Conservation (phyloP, 2,888 invertebrate genomes). For the Alloscopus bannaensis region DNA sequence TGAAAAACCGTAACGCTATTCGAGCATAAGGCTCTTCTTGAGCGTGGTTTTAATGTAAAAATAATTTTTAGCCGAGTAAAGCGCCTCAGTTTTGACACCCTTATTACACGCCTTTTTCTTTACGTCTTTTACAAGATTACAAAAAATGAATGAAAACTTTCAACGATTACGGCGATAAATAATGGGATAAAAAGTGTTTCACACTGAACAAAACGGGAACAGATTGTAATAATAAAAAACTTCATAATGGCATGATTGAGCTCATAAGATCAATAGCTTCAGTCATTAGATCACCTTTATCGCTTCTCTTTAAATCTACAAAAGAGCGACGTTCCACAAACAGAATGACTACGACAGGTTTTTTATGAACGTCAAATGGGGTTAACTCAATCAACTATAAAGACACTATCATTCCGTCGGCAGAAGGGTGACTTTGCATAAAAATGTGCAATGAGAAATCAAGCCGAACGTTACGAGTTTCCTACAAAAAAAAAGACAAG, state of each 20-base stretch:
- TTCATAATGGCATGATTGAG: not conserved
- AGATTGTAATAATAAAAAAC: not conserved
- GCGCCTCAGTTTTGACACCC: no score
- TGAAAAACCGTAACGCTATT: no score
- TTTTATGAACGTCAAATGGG: conserved; percentile 22
- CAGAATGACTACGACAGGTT: not conserved
- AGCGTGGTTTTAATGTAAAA: no score
- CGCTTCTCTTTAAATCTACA: conserved; percentile 6
- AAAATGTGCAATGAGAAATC: conserved; percentile 12
- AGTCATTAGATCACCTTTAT: conserved; percentile 9
- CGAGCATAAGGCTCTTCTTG: no score
- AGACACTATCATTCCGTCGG: not conserved
- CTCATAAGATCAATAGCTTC: no score
- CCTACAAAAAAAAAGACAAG: conserved; percentile 12
- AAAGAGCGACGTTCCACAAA: not conserved
- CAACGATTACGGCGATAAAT: not conserved
- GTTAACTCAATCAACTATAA: conserved; percentile 42
- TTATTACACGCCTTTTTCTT: no score
- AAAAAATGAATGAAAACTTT: not conserved
- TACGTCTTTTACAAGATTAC: no score
- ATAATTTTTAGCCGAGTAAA: no score
- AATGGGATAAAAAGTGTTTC: not conserved
- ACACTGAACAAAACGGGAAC: not conserved
- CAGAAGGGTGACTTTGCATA: not conserved
- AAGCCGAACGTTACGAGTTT: not conserved